Conservation (phyloP, 2,113 vertebrate genomes). For the Phocoena sinus region DNA sequence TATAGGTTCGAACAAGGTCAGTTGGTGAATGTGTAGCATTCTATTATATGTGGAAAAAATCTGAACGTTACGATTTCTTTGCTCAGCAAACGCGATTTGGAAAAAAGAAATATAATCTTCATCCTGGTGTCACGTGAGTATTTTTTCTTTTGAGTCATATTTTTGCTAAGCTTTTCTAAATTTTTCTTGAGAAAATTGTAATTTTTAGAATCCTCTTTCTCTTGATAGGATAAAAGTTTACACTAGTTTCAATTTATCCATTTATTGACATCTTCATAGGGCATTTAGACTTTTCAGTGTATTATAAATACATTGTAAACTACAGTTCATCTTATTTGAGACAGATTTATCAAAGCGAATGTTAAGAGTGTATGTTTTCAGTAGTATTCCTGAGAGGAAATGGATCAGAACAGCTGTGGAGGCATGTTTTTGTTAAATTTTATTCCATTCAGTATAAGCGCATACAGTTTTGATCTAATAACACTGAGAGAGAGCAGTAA, state of each 20-base stretch:
- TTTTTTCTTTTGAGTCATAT: neutral
- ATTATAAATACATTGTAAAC: neutral
- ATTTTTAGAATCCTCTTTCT: neutral
- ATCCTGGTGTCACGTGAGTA: conserved; percentile 96
- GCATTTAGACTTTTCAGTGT: neutral
- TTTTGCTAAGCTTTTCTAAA: neutral
- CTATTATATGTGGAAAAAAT: conserved; percentile 99
- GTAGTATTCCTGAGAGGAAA: neutral
- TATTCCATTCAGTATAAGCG: neutral
- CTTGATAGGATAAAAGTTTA: neutral
- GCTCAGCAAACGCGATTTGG: conserved; percentile 97
- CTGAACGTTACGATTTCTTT: conserved; percentile 98
- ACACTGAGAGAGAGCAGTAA: neutral
- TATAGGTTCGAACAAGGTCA: conserved; percentile 96
- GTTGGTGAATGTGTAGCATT: conserved; percentile 99
- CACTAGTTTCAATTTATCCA: neutral
- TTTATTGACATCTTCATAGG: neutral
- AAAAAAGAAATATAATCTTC: conserved; percentile 98
- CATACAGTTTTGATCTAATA: neutral
- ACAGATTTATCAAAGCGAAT: neutral
- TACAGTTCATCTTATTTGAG: neutral
- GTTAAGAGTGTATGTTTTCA: neutral
- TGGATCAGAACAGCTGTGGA: neutral
- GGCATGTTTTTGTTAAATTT: neutral
- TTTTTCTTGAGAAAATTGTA: neutral